Evolutionary conservation across 2,888 invertebrate species (phyloP), one percentile per base, ranked within the genome.

Genomic region (Dichetophora obliterata): DNA sequence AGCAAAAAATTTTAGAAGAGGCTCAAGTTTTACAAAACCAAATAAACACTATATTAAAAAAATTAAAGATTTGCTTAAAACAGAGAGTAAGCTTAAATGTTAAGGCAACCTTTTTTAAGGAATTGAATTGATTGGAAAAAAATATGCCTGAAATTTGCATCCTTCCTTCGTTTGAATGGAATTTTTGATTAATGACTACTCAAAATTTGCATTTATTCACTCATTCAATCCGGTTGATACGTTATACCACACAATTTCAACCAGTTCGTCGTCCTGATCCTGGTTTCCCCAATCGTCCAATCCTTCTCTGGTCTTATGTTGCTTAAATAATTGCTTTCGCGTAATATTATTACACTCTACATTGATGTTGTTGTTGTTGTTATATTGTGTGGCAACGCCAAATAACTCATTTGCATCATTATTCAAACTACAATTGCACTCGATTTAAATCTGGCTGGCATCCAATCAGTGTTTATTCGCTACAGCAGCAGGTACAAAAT

Each of bases 321-420:
- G 59, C 72, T 43, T 72, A 72, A 72, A 65, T 74, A 74, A 74
- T 74, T 74, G 66, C 74, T 54, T 74, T 72, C 37, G 65, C 74
- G 66, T 74, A 66, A 65, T 66, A 74, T 74, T 74, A 74, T 50
- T 71, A 71, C 22, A 19, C 57, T 24, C 6, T 19, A 54, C 54
- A 9, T 22, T 22, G 5, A 19, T 27, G 27, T 19, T 27, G 57
- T 59, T 34, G 5, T 54, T 27, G 27, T 19, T 27, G 57, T 59
- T 34, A 50, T 34, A 34, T 27, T 34, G 50, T 63, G 63, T 73
- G 73, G 73, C 73, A 63, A 50, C 73, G 73, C 63, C 63, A 63
- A 61, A 63, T 24, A 48, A 34, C 61, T 59, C 34, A 31, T 59
- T 19, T 19, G 74, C 65, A 54, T 66, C 74, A 74, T 74, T 54